phyloP scores from a whole-genome alignment of 2,888 invertebrate species.

The Anagyrus pseudococci region DNA sequence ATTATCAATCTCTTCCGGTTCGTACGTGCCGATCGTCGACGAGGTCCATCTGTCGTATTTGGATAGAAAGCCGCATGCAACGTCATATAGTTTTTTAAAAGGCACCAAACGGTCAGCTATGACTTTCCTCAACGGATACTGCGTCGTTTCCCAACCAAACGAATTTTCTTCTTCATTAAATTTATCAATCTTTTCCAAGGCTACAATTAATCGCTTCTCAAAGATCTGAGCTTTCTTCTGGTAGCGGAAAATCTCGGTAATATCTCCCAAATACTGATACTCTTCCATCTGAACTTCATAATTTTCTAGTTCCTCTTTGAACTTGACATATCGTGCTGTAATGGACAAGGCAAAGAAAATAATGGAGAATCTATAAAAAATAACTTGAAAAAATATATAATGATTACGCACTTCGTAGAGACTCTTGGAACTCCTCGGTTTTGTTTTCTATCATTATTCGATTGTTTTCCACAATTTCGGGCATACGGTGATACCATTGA shows the following conservation, averaged over 20 bases:
- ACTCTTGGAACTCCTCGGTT: constrained; percentile 83
- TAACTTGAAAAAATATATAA: not conserved
- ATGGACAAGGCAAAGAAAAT: too few species aligned
- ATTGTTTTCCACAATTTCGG: constrained; percentile 82
- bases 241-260: constrained; percentile 82
- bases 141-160: constrained; percentile 88
- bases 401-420: constrained; percentile 71
- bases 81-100: constrained; percentile 86
- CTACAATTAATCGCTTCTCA: constrained; percentile 76
- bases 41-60: constrained; percentile 88
- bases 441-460: constrained; percentile 80
- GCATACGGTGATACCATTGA: constrained; percentile 85
- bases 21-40: constrained; percentile 76
- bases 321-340: constrained; percentile 75
- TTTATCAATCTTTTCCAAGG: constrained; percentile 82
- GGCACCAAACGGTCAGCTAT: constrained; percentile 82
- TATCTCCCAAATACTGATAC: constrained; percentile 84
- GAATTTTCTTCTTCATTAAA: constrained; percentile 92
- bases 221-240: constrained; percentile 78
- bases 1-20: constrained; percentile 89
- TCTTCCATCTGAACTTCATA: constrained; percentile 85
- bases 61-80: constrained; percentile 81
- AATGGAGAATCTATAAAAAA: too few species aligned
- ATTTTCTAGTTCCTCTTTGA: constrained; percentile 81
- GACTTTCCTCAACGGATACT: constrained; percentile 84